These are phyloP conservation scores for Caenorhabditis auriculariae DNA, from an alignment of 2,888 invertebrate genomes.

Conservation along the genomic window DNA sequence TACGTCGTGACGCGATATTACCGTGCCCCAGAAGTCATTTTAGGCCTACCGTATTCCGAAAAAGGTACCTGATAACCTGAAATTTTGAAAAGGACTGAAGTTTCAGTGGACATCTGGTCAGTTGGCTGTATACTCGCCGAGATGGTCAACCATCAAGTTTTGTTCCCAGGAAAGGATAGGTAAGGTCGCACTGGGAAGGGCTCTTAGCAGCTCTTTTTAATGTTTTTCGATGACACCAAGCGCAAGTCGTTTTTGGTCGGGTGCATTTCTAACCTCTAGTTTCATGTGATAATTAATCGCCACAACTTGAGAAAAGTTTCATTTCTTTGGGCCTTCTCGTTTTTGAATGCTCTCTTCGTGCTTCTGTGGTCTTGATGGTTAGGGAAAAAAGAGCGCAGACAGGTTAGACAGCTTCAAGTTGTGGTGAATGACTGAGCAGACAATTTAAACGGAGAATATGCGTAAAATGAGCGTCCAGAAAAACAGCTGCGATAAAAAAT, in stretches of 20 bases:
- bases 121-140: constrained; percentile 93
- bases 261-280: no score
- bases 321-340: neutral
- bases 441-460: no score
- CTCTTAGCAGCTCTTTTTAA: no score
- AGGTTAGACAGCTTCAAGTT: no score
- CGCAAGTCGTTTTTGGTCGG: no score
- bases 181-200: neutral
- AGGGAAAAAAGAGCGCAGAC: no score
- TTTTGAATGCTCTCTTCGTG: neutral
- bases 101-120: constrained; percentile 61
- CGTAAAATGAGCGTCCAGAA: no score
- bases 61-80: constrained; percentile 70
- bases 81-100: neutral
- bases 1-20: constrained; percentile 84
- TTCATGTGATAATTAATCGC: no score
- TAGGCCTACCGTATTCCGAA: constrained; percentile 91
- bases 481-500: no score
- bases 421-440: no score
- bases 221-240: no score
- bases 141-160: constrained; percentile 95
- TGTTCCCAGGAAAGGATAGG: constrained; percentile 95
- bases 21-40: constrained; percentile 87
- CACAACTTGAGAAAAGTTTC: no score
- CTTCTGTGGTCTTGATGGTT: neutral